Evolutionary conservation across 2,113 vertebrate species (phyloP).

Genomic region (Syngnathus floridae): DNA sequence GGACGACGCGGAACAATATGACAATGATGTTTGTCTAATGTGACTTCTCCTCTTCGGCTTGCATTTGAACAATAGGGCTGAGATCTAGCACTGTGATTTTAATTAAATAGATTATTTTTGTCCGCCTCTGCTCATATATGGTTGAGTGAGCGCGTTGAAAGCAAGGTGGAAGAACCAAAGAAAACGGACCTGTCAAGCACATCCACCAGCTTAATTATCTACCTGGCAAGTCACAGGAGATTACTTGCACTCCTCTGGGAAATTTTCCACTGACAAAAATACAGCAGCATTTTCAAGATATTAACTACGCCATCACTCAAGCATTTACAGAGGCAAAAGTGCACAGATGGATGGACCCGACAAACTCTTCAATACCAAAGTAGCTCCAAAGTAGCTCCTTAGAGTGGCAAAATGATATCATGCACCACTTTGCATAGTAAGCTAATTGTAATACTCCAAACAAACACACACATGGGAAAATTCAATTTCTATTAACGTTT

Average conservation of each 20-base stretch:
- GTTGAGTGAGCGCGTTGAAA: slow-evolving; percentile 29
- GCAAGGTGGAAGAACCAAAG: slow-evolving; percentile 21
- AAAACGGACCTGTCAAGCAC: slow-evolving; percentile 27
- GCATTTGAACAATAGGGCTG: slow-evolving; percentile 35
- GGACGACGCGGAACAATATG: slow-evolving; percentile 19
- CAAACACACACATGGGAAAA: neutral
- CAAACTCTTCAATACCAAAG: neutral
- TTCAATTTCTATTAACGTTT: slow-evolving; percentile 31
- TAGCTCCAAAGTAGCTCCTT: neutral
- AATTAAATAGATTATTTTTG: slow-evolving; percentile 47
- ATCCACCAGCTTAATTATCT: slow-evolving; percentile 33
- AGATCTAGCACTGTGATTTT: slow-evolving; percentile 38
- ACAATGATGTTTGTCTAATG: slow-evolving; percentile 31
- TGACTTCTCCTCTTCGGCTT: slow-evolving; percentile 20
- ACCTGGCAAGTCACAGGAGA: slow-evolving; percentile 29
- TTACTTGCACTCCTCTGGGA: slow-evolving; percentile 15
- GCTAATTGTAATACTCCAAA: too few species aligned
- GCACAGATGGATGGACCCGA: neutral
- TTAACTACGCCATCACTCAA: neutral
- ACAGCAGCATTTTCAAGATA: neutral
- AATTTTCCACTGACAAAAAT: slow-evolving; percentile 15
- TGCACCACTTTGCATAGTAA: neutral
- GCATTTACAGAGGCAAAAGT: neutral
- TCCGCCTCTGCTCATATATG: slow-evolving; percentile 41
- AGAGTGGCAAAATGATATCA: neutral